Evolutionary conservation across 2,113 vertebrate genomes (phyloP), one percentile per base, ranked within the genome.

Genomic region (Zapornia atra): DNA sequence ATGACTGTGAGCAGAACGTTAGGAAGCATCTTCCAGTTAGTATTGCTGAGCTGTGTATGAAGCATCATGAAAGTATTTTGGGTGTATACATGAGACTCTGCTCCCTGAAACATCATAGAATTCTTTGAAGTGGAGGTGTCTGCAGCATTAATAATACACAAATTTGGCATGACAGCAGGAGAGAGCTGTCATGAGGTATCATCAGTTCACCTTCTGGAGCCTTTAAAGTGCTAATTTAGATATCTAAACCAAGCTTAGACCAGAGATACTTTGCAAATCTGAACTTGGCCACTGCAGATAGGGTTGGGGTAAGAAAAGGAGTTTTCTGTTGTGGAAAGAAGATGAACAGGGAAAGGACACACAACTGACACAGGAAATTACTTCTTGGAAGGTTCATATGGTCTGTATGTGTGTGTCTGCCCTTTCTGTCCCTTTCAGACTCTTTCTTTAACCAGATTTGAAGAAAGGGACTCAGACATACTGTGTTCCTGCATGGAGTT

Each of bases 121-220:
- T 69, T 79, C 93, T 96, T 97, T 97, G 89, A 98, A 96, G 92
- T 68, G 29, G 78, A 82, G 29, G 86, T 50, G 44, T 64, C 87
- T 94, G 93, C 82, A 94, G 79, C 56, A 51, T 88, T 78, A 90
- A 90, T 84, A 90, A 92, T 88, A 59, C 10, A 84, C 28, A 88
- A 81, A 94, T 78, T 71, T 75, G 73, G 42, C 21, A 21, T 16
- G 38, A 60, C 42, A 64, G 83, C 72, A 56, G 81, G 51, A 59
- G 88, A 79, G 46, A 76, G 36, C 77, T 91, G 75, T 86, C 77
- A 31, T 10, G 46, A 83, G n/a, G 64, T 65, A 61, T 63, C 86
- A 72, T 84, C 80, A 75, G 38, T 75, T 89, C 80, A 95, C 64
- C 69, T 81, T 25, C 77, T 16, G 5, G 60, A 68, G 69, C 60